Evolutionary conservation across 1,140 invertebrate species (phyloP), one percentile per base, ranked within the genome.

Genomic region (Drosophila equinoxialis): DNA sequence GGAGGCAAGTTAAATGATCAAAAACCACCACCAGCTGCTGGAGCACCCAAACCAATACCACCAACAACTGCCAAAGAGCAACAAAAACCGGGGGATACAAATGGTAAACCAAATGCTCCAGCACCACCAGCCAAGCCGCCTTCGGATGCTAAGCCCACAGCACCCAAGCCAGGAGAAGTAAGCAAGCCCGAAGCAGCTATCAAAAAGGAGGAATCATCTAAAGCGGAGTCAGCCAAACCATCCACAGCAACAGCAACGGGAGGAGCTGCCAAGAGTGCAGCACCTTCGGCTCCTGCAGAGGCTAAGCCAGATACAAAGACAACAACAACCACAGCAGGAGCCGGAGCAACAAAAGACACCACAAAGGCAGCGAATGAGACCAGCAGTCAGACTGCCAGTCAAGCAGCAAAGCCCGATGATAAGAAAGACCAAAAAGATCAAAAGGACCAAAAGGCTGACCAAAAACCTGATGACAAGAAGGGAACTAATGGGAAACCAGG

Each of bases 171-270:
- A 2, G 81, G 62, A 23, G 90, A 91, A 58, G 58, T 79, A 2
- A 57, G 67, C 0, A 91, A 91, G 42, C 90, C 90, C 0, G 81
- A 90, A 39, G 90, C 90, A 6, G 90, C 81, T 3, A 78, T 23
- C 33, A 91, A 91, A 26, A 91, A 91, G 30, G 90, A 90, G 39
- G 90, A 91, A 11, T 68, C 87, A 11, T 54, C 77, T 1, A 90
- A 91, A 61, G 72, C 51, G 5, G 87, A 86, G 20, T 77, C 72
- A 5, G 73, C 78, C 1, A 91, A 90, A 48, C 83, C 86, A 4
- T 30, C 60, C 10, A 42, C 73, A 39, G 78, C 90, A 4, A 33
- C 63, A 8, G 42, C 77, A 33, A 35, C 61, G 51, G 74, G 30
- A 20, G 77, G 74, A 13, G 81, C 77, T 11, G 63, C 83, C n/a